These are phyloP conservation scores for Bubo blakistoni DNA, from an alignment of 2,113 vertebrate species.

Conservation along the genomic window DNA sequence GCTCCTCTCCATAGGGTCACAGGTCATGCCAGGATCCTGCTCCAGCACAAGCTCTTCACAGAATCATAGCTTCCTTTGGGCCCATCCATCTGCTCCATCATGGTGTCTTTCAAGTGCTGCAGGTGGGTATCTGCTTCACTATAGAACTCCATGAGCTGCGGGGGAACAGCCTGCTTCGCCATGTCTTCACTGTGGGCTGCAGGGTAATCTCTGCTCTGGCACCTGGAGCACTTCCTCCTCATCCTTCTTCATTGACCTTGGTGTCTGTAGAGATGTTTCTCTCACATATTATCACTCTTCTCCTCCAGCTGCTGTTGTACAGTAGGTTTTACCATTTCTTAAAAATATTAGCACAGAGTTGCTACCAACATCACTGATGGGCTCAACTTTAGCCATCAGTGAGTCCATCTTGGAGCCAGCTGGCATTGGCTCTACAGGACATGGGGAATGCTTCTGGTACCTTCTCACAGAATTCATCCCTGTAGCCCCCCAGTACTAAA, in stretches of 20 bases:
- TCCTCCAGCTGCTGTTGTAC: background rate
- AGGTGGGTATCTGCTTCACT: background rate
- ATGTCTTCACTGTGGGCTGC: background rate
- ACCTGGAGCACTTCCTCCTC: too few species aligned
- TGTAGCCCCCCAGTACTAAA: background rate
- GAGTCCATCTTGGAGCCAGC: too few species aligned
- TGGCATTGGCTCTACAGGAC: too few species aligned
- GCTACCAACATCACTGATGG: too few species aligned
- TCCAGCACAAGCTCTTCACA: background rate
- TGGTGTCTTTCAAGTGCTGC: background rate
- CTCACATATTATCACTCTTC: background rate
- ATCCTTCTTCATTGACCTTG: too few species aligned
- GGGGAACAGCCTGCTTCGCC: background rate
- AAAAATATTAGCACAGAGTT: too few species aligned
- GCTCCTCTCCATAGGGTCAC: background rate
- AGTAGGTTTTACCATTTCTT: background rate
- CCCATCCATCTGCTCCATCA: accelerated
- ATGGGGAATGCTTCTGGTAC: background rate
- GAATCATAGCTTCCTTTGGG: background rate
- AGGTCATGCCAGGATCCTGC: background rate
- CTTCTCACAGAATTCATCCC: background rate
- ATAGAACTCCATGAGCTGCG: accelerated
- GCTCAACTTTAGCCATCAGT: too few species aligned
- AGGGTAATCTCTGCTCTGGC: too few species aligned
- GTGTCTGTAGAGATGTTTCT: background rate